Evolutionary conservation across 2,888 invertebrate species (phyloP).

Genomic region (Sinelater perroti): DNA sequence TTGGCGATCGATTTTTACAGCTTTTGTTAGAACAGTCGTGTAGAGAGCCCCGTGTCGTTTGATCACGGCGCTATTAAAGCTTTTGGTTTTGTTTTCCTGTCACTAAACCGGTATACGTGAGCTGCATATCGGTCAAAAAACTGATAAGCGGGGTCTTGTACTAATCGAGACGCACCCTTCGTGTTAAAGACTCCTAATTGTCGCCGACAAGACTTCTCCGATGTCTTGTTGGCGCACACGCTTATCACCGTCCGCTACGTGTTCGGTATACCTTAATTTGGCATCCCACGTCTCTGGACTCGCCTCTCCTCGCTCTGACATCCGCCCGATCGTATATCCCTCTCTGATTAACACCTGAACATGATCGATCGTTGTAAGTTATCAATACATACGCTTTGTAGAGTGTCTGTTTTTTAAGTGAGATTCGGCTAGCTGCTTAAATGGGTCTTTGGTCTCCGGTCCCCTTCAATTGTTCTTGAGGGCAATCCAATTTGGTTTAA

Average conservation of each 20-base stretch:
- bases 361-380: constrained; percentile 53
- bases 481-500: too few relatives aligned
- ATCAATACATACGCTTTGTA: constrained; percentile 55
- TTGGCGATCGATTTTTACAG: too few relatives aligned
- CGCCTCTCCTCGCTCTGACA: constrained; percentile 26
- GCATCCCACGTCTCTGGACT: constrained; percentile 44
- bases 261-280: constrained; percentile 54
- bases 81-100: constrained; percentile 7
- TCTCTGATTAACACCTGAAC: constrained; percentile 38
- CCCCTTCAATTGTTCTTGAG: too few relatives aligned
- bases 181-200: constrained; percentile 54
- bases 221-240: constrained; percentile 47
- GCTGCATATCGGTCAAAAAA: constrained; percentile 21
- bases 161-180: constrained; percentile 48
- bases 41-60: too few relatives aligned
- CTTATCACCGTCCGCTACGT: constrained; percentile 50
- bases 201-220: constrained; percentile 47
- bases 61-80: background rate
- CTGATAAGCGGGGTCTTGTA: constrained; percentile 38
- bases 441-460: too few relatives aligned
- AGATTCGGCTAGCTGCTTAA: constrained; percentile 41
- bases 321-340: constrained; percentile 20
- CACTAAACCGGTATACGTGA: constrained; percentile 29
- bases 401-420: constrained; percentile 53
- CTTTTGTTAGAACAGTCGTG: too few relatives aligned